A percentile compares a stretch with the other conserved stretches of the same genome.
Evolutionary conservation across 2,113 vertebrate species (phyloP).

Genomic region (Acrocephalus arundinaceus): DNA sequence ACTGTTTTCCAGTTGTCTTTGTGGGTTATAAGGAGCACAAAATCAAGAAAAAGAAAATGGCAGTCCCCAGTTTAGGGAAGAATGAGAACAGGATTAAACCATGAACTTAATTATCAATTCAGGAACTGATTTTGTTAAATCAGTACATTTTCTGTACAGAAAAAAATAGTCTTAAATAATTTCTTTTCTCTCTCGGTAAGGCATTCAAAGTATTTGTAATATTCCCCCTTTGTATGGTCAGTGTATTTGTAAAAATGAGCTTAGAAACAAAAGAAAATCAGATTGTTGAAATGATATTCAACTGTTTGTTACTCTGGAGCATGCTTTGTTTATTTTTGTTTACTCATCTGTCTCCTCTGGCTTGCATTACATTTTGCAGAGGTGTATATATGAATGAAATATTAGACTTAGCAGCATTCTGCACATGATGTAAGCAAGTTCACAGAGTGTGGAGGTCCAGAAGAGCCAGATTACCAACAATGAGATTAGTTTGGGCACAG

Average conservation of each 20-base stretch:
- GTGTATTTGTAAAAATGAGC: neutral
- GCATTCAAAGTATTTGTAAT: neutral
- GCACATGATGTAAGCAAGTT: neutral
- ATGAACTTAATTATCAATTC: neutral
- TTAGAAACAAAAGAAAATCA: neutral
- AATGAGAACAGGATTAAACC: neutral
- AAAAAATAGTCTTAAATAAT: neutral
- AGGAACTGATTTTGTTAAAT: neutral
- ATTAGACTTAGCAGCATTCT: neutral
- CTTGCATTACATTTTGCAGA: neutral
- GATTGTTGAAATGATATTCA: neutral
- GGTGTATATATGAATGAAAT: neutral
- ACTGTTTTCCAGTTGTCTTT: neutral
- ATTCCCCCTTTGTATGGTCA: neutral
- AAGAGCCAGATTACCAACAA: neutral
- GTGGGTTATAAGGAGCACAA: neutral
- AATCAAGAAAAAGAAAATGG: neutral
- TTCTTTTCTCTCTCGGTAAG: neutral
- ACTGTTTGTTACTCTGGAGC: neutral
- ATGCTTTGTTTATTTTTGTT: constrained; percentile 25
- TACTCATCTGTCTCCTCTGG: neutral
- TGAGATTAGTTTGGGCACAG: neutral
- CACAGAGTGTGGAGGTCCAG: neutral
- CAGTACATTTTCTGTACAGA: neutral
- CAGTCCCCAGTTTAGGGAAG: neutral